A percentile compares a stretch with the other conserved stretches of the same genome.
Evolutionary conservation across 2,797 vertebrate species (phyloP).

Genomic region (Tinamus major): DNA sequence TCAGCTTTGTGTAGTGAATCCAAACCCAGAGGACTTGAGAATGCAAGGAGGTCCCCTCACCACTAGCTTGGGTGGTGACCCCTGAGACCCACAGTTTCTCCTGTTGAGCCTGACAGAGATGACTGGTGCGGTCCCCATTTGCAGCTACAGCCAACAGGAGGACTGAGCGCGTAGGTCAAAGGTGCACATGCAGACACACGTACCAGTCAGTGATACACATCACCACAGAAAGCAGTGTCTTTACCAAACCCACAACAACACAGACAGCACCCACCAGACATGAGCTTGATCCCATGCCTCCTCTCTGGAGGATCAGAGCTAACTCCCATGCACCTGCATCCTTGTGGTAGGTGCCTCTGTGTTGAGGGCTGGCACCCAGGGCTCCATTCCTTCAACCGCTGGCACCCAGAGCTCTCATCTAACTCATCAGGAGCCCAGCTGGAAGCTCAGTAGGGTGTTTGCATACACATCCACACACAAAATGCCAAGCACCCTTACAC

Average conservation of each 20-base stretch:
- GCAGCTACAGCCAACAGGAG: not conserved
- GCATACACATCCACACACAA: too few species aligned
- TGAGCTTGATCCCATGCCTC: not conserved
- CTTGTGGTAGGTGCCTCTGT: not conserved
- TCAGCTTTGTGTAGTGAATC: not conserved
- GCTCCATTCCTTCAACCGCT: not conserved
- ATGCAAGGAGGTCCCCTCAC: not conserved
- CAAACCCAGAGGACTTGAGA: not conserved
- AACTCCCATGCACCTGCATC: not conserved
- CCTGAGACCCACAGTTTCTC: not conserved
- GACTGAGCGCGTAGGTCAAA: fast-evolving
- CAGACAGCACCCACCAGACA: not conserved
- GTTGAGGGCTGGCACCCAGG: not conserved
- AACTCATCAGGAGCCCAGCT: not conserved
- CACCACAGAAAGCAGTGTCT: not conserved
- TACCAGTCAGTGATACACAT: not conserved
- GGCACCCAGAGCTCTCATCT: not conserved
- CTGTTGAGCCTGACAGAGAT: not conserved
- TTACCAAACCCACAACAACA: not conserved
- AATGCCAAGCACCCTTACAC: not conserved
- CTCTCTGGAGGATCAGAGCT: too few species aligned
- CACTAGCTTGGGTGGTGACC: not conserved
- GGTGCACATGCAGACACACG: not conserved
- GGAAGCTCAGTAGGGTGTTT: not conserved
- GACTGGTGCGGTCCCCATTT: not conserved